Conservation (phyloP, 2,797 vertebrate genomes). For the Gorsachius magnificus region DNA sequence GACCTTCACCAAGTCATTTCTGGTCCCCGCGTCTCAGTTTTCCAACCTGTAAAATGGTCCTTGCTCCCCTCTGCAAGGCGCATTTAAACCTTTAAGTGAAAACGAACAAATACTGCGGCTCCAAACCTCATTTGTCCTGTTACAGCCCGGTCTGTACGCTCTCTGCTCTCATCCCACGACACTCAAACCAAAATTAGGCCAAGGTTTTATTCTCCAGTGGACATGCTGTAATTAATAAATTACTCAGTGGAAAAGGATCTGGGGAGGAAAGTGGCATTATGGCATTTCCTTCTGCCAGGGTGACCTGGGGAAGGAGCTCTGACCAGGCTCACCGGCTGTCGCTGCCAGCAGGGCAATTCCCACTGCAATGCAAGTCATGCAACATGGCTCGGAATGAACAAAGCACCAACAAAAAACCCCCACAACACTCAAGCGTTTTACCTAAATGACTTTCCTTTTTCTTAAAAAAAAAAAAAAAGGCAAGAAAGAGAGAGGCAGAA, state of each 20-base stretch:
- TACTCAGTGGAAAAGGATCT: constrained; percentile 10
- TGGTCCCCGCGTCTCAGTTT: fast-evolving
- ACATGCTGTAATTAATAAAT: constrained; percentile 65
- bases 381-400: background rate
- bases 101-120: fast-evolving
- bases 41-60: fast-evolving
- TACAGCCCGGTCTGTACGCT: background rate
- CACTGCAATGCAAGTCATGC: background rate
- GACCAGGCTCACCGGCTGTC: background rate
- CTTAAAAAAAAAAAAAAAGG: background rate
- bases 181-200: background rate
- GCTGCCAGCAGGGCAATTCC: constrained; percentile 23
- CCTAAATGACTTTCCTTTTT: background rate
- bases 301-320: constrained; percentile 31
- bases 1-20: fast-evolving
- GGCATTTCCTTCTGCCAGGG: constrained; percentile 50
- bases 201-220: background rate
- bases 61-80: background rate
- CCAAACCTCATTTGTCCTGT: background rate
- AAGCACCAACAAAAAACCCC: background rate
- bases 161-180: background rate
- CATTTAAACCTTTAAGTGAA: background rate
- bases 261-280: background rate
- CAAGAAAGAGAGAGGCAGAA: background rate
- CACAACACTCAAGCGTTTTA: background rate